Base-by-base conservation (phyloP, 2,888 invertebrate species). In the Dryocosmus kuriphilus region DNA sequence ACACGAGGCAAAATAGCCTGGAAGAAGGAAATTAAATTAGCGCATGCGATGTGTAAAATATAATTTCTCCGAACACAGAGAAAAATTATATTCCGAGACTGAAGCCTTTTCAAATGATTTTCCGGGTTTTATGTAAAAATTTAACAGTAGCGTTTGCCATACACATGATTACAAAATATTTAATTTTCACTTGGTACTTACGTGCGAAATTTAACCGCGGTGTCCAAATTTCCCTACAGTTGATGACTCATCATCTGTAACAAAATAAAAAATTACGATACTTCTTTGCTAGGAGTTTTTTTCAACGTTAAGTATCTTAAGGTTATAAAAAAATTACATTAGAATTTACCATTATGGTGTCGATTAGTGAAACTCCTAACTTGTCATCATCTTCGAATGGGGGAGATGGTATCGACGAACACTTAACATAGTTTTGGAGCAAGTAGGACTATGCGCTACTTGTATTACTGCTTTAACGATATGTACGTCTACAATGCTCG, bases 351-450 rank as follows among this genome's bases (percentile, higher is more conserved):
- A 30, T 30, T 46, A 71, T 51, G 16, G n/a, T n/a, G 19, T 32
- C 27, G 30, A 71, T 51, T 51, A 51, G 46, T 11, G 8, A 32
- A 30, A 30, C 27, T 51, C 27, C 46, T 51, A 51, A 71, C 51
- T 71, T 41, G 14, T 16, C 46, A 71, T 67, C 46, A 27, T 51
- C 71, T 51, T n/a, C 5, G 11, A 51, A 71, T n/a, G 24, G 16
- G 46, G n/a, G 27, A 51, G 30, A 71, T 71, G 30, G 7, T 71
- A 71, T 71, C 30, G 41, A 30, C 30, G 30, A 51, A 71, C 51
- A 71, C 51, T 51, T 51, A n/a, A 46, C 51, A 71, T 71, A 71
- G 51, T 71, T 71, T 9, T 71, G 46, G n/a, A 30, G 51, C n/a
- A 19, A 51, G n/a, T 51, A 51, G 51, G 30, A 71, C 71, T 71